Percentiles rank a stretch among this genome's conserved stretches.
Evolutionary conservation across 37 sponge, comb jelly and placozoan species (phyloP).

Genomic region (Diacarnus erythraeanus): DNA sequence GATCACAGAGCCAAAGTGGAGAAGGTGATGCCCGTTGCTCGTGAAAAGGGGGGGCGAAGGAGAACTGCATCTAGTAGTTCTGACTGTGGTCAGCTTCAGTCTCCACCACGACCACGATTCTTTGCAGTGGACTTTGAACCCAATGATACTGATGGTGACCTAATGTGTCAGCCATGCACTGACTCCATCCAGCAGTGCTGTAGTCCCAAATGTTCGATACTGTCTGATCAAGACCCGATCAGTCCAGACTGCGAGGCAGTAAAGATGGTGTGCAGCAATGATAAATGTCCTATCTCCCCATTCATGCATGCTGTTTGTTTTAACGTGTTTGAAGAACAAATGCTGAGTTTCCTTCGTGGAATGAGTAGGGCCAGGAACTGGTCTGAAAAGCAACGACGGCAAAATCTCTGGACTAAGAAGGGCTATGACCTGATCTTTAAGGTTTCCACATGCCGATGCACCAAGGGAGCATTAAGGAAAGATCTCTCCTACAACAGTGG

Average conservation of each 20-base stretch:
- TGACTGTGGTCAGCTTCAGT: constrained; percentile 41
- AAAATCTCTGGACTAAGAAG: constrained; percentile 93
- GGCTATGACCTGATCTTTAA: constrained; percentile 91
- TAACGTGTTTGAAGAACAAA: constrained; percentile 74
- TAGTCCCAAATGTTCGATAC: constrained; percentile 50
- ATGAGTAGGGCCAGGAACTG: constrained; percentile 84
- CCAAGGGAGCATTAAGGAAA: constrained; percentile 67
- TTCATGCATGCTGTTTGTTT: constrained; percentile 90
- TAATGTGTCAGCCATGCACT: not conserved
- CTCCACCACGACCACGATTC: constrained; percentile 17
- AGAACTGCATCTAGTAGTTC: constrained; percentile 55
- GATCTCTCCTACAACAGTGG: constrained; percentile 58
- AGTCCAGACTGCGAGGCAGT: constrained; percentile 54
- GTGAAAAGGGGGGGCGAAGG: constrained; percentile 40
- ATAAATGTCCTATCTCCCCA: constrained; percentile 63
- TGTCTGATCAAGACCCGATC: constrained; percentile 29
- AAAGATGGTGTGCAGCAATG: constrained; percentile 78
- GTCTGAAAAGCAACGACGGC: constrained; percentile 92
- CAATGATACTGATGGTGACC: constrained; percentile 29
- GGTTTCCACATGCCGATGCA: constrained; percentile 75
- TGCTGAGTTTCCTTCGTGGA: constrained; percentile 71
- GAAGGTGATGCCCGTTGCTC: constrained; percentile 51
- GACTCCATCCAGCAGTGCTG: constrained; percentile 61
- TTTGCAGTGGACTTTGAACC: constrained; percentile 33
- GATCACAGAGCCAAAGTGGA: not conserved